Evolutionary conservation across 2,888 invertebrate species (phyloP).

Genomic region (Meghimatium bilineatum): DNA sequence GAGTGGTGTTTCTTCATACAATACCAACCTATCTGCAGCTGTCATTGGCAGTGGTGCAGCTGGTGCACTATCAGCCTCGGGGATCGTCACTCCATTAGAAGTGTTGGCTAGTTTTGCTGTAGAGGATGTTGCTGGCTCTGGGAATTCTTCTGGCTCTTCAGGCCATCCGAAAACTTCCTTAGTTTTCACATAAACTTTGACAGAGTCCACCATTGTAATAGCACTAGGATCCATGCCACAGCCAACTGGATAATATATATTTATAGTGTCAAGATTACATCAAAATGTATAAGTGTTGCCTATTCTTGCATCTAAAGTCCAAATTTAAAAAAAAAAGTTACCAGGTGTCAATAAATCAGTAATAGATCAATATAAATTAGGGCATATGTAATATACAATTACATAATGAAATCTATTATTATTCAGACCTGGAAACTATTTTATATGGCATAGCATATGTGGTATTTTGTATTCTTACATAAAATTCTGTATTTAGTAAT

Average conservation of each 20-base stretch:
- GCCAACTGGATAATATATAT: constrained; percentile 71
- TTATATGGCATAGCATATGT: too few relatives aligned
- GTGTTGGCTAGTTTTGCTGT: constrained; percentile 41
- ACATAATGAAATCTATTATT: too few relatives aligned
- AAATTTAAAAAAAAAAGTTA: too few relatives aligned
- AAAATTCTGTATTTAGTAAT: too few relatives aligned
- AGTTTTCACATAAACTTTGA: constrained; percentile 95
- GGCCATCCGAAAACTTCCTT: constrained; percentile 98
- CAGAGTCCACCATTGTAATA: constrained; percentile 93
- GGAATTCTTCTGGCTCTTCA: constrained; percentile 90
- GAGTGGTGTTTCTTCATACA: background rate
- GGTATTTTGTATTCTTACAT: too few relatives aligned
- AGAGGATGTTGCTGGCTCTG: constrained; percentile 59
- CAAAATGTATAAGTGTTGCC: too few relatives aligned
- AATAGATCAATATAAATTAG: too few relatives aligned
- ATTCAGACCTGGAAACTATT: too few relatives aligned
- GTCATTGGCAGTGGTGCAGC: constrained; percentile 79
- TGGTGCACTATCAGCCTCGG: constrained; percentile 57
- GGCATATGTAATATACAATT: too few relatives aligned
- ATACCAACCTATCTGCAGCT: constrained; percentile 80
- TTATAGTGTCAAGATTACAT: too few relatives aligned
- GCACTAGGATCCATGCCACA: constrained; percentile 82
- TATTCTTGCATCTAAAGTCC: too few relatives aligned
- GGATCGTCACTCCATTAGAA: constrained; percentile 39
- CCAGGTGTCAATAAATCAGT: too few relatives aligned